Percentiles rank a stretch among this genome's conserved stretches.
These are phyloP conservation scores for Rhynchotus rufescens DNA, from an alignment of 2,797 vertebrate species.

Conservation along the genomic window DNA sequence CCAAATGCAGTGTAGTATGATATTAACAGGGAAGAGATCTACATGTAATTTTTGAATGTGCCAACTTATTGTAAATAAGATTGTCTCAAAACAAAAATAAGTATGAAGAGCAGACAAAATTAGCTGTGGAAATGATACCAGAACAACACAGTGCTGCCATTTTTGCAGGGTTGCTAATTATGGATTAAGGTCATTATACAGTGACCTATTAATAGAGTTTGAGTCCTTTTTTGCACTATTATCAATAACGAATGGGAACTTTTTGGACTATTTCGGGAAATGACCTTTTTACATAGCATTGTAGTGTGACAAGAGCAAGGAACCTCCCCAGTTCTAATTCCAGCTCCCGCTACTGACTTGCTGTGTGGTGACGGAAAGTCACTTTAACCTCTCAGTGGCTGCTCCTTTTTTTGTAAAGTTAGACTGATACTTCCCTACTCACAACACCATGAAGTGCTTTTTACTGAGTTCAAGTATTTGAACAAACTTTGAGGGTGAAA, in stretches of 20 bases:
- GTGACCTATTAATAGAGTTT: constrained; percentile 33
- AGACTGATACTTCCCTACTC: background rate
- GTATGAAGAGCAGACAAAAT: background rate
- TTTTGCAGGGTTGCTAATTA: constrained; percentile 9
- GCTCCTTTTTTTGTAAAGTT: background rate
- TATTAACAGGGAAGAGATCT: background rate
- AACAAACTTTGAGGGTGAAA: background rate
- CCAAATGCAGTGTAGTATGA: background rate
- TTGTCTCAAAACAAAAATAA: background rate
- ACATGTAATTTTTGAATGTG: background rate
- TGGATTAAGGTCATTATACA: background rate
- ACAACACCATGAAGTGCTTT: background rate
- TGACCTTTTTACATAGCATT: constrained; percentile 55
- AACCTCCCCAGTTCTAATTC: constrained; percentile 48
- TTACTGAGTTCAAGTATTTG: background rate
- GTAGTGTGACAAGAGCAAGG: background rate
- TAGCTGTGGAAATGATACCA: background rate
- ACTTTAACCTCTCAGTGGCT: constrained; percentile 24
- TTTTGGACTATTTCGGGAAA: constrained; percentile 61
- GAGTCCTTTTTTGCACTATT: constrained; percentile 55
- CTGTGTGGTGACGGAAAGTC: background rate
- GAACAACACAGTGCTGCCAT: background rate
- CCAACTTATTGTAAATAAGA: background rate
- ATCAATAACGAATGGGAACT: constrained; percentile 45
- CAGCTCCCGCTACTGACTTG: constrained; percentile 26